These are phyloP conservation scores for Trichechus manatus DNA, from an alignment of 2,113 vertebrate species.

Conservation along the genomic window DNA sequence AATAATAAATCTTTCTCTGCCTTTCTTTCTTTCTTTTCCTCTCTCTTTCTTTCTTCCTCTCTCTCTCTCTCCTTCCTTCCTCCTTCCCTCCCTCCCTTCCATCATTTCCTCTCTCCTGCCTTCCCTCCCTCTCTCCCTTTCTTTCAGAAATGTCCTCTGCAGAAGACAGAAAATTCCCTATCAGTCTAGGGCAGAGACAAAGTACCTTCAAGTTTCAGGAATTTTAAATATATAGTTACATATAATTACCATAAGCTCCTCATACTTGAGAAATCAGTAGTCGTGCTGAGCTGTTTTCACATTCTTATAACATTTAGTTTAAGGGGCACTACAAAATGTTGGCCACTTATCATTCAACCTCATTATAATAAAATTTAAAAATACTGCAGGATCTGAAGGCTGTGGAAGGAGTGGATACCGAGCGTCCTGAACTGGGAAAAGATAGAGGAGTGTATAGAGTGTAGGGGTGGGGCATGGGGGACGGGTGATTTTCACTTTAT, in stretches of 20 bases:
- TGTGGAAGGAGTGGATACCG: not conserved
- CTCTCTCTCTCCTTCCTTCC: no score
- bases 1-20: not conserved
- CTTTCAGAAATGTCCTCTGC: not conserved
- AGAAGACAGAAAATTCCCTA: constrained; percentile 20
- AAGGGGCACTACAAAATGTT: constrained; percentile 56
- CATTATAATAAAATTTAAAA: not conserved
- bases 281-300: constrained; percentile 36
- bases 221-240: constrained; percentile 30
- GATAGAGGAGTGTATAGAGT: not conserved
- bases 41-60: not conserved
- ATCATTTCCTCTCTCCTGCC: not conserved
- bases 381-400: constrained; percentile 27
- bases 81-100: not conserved
- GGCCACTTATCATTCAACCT: constrained; percentile 49
- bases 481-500: not conserved
- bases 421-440: not conserved
- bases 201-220: constrained; percentile 22
- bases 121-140: not conserved
- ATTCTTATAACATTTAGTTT: constrained; percentile 46
- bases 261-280: constrained; percentile 56
- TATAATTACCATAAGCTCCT: constrained; percentile 10
- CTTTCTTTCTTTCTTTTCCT: not conserved
- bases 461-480: accelerated
- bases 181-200: not conserved